Conservation (phyloP, 2,113 vertebrate species). For the Ellobius talpinus region DNA sequence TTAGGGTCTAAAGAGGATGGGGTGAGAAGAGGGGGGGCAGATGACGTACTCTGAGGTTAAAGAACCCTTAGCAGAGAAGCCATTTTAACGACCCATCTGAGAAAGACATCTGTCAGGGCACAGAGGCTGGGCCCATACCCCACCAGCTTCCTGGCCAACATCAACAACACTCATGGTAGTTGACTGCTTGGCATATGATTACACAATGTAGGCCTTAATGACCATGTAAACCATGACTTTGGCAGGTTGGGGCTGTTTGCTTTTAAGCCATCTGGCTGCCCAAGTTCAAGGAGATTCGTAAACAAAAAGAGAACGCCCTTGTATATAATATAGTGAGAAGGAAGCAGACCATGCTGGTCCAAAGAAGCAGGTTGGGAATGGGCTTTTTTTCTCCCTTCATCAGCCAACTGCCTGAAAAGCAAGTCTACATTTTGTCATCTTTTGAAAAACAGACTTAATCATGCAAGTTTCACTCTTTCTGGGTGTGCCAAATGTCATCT, state of each 20-base stretch:
- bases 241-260: neutral
- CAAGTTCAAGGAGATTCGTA: constrained; percentile 17
- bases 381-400: neutral
- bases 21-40: constrained; percentile 6
- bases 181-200: neutral
- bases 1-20: constrained; percentile 74
- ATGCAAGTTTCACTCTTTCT: constrained; percentile 70
- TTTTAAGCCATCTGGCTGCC: constrained; percentile 44
- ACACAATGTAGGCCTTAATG: neutral
- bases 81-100: neutral
- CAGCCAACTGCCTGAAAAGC: constrained; percentile 59
- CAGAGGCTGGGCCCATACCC: neutral
- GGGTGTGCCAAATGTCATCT: constrained; percentile 73
- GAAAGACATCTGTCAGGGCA: neutral
- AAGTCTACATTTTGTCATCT: constrained; percentile 68
- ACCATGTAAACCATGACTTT: constrained; percentile 49
- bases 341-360: neutral
- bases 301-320: constrained; percentile 45
- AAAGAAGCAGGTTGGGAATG: constrained; percentile 27
- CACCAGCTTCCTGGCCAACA: neutral
- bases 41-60: constrained; percentile 45
- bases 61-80: constrained; percentile 51
- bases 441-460: constrained; percentile 73
- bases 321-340: neutral
- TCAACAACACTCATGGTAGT: constrained; percentile 39